phyloP scores from a whole-genome alignment of 2,888 invertebrate genomes.

The Drosophila affinis region DNA sequence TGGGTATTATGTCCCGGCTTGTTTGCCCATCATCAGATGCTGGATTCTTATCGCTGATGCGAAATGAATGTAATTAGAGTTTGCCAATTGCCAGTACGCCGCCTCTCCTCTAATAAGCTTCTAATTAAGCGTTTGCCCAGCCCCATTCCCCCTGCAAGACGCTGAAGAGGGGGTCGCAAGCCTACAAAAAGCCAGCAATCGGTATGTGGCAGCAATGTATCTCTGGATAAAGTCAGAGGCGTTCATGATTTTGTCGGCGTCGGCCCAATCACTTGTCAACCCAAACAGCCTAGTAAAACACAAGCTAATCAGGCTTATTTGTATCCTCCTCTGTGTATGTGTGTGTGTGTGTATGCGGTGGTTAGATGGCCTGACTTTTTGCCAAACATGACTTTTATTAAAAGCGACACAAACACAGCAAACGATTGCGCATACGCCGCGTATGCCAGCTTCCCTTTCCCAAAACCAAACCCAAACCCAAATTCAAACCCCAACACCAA shows the following conservation, averaged over 20 bases:
- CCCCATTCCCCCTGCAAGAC: background rate
- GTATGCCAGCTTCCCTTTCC: constrained; percentile 32
- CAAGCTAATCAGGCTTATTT: constrained; percentile 75
- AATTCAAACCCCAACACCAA: background rate
- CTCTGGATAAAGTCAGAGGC: too few relatives aligned
- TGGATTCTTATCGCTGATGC: constrained; percentile 70
- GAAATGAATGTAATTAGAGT: constrained; percentile 73
- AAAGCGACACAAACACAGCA: constrained; percentile 56
- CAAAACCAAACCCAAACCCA: background rate
- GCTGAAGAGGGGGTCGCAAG: background rate
- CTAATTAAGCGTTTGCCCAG: constrained; percentile 60
- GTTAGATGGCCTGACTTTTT: constrained; percentile 63
- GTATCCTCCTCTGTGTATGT: constrained; percentile 43
- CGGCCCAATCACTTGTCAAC: constrained; percentile 37
- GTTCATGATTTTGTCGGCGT: constrained; percentile 50
- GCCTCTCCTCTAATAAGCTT: constrained; percentile 59
- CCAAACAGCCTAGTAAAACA: constrained; percentile 32
- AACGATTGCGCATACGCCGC: constrained; percentile 68
- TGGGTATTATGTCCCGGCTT: constrained; percentile 16
- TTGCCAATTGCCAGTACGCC: constrained; percentile 59
- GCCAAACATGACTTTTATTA: constrained; percentile 72
- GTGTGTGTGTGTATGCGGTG: constrained; percentile 12
- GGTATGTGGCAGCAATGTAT: background rate
- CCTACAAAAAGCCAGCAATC: background rate
- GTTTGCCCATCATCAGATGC: constrained; percentile 41